A percentile compares a stretch with the other conserved stretches of the same genome.
Conservation (phyloP, 2,888 invertebrate species). For the Cerceris rybyensis region DNA sequence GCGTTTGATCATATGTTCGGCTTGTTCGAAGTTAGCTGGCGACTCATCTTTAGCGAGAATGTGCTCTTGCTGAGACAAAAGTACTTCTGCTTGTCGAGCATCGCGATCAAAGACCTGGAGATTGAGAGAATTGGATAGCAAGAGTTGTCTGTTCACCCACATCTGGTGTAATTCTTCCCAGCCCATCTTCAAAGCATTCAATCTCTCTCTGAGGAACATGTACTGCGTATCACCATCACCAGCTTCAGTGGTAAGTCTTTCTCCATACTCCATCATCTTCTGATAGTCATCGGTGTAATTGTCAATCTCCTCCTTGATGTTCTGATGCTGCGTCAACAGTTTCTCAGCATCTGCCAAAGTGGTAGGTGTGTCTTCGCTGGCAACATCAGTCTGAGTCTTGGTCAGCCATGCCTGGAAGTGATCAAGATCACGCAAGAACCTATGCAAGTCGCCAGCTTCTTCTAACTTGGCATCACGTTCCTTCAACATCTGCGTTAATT, state of each 20-base stretch:
- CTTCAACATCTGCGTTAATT: slow-evolving; percentile 97
- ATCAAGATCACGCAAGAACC: slow-evolving; percentile 98
- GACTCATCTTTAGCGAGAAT: slow-evolving; percentile 98
- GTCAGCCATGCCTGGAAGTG: slow-evolving; percentile 99
- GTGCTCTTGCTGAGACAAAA: slow-evolving; percentile 99
- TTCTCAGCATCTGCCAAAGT: slow-evolving; percentile 98
- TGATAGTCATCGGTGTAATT: slow-evolving; percentile 99
- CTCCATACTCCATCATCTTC: slow-evolving; percentile 99
- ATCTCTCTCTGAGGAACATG: slow-evolving; percentile 99
- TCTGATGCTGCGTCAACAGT: slow-evolving; percentile 97
- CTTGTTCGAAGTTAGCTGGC: slow-evolving; percentile 96
- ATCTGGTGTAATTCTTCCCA: slow-evolving; percentile 99
- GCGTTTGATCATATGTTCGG: slow-evolving; percentile 97
- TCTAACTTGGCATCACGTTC: slow-evolving; percentile 99
- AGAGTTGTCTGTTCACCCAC: slow-evolving; percentile 99
- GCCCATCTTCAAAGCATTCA: slow-evolving; percentile 98
- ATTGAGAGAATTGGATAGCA: slow-evolving; percentile 97
- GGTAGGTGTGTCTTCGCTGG: slow-evolving; percentile 97
- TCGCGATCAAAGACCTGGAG: slow-evolving; percentile 97
- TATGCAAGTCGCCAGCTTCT: slow-evolving; percentile 98
- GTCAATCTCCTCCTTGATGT: slow-evolving; percentile 99
- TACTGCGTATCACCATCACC: slow-evolving; percentile 98
- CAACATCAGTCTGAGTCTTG: slow-evolving; percentile 99
- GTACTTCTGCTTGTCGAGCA: slow-evolving; percentile 98
- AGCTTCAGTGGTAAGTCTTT: slow-evolving; percentile 92